Percentiles rank a stretch among this genome's conserved stretches.
These are phyloP conservation scores for Nomada goodeniana DNA, from an alignment of 2,888 invertebrate genomes.

Conservation along the genomic window DNA sequence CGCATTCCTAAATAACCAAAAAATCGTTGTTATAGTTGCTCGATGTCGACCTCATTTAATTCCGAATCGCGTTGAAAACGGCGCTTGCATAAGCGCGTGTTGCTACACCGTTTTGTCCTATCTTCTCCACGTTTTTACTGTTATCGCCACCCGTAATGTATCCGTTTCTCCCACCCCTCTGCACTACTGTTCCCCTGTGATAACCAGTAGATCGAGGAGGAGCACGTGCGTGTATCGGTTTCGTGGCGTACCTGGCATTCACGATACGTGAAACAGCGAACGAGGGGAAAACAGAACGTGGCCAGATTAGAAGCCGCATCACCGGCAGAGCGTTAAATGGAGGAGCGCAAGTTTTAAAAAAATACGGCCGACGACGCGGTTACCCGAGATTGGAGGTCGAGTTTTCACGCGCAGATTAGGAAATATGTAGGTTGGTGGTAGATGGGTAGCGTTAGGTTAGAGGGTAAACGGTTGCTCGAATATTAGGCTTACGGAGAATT, in stretches of 20 bases:
- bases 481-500: conserved; percentile 7
- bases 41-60: conserved; percentile 49
- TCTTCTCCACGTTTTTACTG: neutral
- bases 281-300: no score
- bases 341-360: neutral
- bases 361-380: neutral
- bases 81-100: conserved; percentile 27
- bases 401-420: conserved; percentile 13
- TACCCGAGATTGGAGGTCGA: neutral
- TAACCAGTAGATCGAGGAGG: conserved; percentile 19
- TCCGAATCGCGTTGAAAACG: conserved; percentile 27
- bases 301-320: neutral
- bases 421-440: neutral
- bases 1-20: neutral
- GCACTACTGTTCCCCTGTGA: neutral
- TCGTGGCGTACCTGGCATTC: neutral
- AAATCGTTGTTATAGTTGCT: conserved; percentile 10
- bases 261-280: conserved; percentile 3
- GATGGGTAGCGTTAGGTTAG: neutral
- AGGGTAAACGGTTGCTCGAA: conserved; percentile 3
- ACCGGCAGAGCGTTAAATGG: neutral
- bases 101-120: conserved; percentile 21
- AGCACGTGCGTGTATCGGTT: conserved; percentile 13
- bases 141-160: neutral
- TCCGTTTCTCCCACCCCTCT: neutral